Conservation (phyloP, 2,888 invertebrate species). For the Mellilla xanthometata region DNA sequence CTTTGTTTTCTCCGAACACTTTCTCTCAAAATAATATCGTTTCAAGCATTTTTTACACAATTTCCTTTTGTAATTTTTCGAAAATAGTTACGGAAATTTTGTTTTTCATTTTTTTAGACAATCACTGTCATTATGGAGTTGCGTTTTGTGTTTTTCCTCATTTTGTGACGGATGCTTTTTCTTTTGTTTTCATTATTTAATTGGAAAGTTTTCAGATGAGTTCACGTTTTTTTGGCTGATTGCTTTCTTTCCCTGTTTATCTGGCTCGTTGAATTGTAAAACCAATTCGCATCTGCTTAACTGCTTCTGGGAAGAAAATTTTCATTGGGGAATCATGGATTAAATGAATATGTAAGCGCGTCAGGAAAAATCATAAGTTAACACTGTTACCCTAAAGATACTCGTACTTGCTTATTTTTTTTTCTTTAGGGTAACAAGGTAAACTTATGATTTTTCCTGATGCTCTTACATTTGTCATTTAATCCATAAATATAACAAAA, state of each 20-base stretch:
- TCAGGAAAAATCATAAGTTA: no score
- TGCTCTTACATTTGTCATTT: no score
- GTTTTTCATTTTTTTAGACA: slow-evolving; percentile 22
- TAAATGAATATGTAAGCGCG: no score
- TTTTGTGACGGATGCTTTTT: slow-evolving; percentile 15
- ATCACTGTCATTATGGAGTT: slow-evolving; percentile 19
- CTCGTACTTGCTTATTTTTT: no score
- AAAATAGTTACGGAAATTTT: slow-evolving; percentile 50
- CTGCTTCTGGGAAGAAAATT: no score
- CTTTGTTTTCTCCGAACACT: slow-evolving; percentile 64
- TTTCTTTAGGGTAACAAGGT: no score
- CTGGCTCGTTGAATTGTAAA: background rate
- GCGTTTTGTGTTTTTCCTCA: slow-evolving; percentile 22
- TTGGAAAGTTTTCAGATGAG: slow-evolving; percentile 18
- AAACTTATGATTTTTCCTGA: no score
- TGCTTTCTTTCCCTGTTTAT: slow-evolving; percentile 7
- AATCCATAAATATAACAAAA: no score
- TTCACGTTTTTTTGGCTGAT: slow-evolving; percentile 11
- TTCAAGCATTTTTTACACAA: slow-evolving; percentile 52
- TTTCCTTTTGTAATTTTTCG: slow-evolving; percentile 46
- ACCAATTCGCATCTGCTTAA: no score
- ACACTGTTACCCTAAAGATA: no score
- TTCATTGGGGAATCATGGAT: no score
- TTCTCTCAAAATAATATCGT: slow-evolving; percentile 62
- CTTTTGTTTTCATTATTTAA: slow-evolving; percentile 14